Evolutionary conservation across 2,113 vertebrate species (phyloP), one percentile per base, ranked within the genome.

Genomic region (Cervus canadensis): DNA sequence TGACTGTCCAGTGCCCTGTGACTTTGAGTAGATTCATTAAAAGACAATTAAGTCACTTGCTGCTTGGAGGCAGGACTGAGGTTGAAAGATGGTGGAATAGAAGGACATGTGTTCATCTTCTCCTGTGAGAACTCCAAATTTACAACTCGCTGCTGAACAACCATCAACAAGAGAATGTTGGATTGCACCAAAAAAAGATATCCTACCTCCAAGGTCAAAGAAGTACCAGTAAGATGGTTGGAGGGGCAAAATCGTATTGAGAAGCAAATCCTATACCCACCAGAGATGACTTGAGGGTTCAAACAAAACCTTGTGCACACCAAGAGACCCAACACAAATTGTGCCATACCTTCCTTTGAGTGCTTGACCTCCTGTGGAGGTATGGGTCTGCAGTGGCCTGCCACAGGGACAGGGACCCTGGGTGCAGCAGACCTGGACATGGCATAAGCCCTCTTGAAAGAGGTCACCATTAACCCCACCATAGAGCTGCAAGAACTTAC

Each of bases 1-100:
- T 67, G 33, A 36, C 64, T 67, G 33, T 1, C 4, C 16, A n/a
- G 4, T 10, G 33, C 33, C 17, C 3, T 10, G 16, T 0, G 4
- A 67, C 17, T 36, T 10, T 67, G 33, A 36, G 8, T 19, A 67
- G 33, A 21, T 67, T 67, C 33, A 36, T 67, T 67, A 36, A 36
- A 67, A 17, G 64, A 36, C 64, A 67, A n/a, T n/a, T 67, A 2
- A 67, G 33, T 67, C 16, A 67, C 33, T 36, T 36, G 33, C n/a
- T 36, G 8, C 19, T 67, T 36, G 8, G 64, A 67, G 33, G 17
- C 64, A 67, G 4, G 33, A 67, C 33, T 67, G 64, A 67, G 33
- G 33, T 67, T 67, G 33, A 67, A 67, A 67, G 17, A 67, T 36
- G 33, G 33, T 19, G 2, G 33, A 21, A 17, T 19, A n/a, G 33